These are phyloP conservation scores for Microplitis manilae DNA, from an alignment of 2,888 invertebrate species.

Conservation along the genomic window DNA sequence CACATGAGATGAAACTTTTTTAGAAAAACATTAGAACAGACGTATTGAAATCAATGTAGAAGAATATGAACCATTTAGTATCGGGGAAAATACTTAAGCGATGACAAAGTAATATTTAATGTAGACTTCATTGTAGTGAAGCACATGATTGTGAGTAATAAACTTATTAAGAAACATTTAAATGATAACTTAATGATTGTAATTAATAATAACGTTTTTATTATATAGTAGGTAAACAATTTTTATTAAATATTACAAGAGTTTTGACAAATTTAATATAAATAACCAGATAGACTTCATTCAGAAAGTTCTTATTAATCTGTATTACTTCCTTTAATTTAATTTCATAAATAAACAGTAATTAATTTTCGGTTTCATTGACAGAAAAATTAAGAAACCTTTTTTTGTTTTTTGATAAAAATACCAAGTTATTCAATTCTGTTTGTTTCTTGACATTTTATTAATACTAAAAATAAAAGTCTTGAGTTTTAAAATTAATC, in stretches of 20 bases:
- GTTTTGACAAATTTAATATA: not conserved
- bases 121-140: not conserved
- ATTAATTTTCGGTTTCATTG: not conserved
- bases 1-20: too few relatives aligned
- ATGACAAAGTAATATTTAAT: too few relatives aligned
- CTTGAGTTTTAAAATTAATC: too few relatives aligned
- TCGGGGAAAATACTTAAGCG: too few relatives aligned
- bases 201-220: not conserved
- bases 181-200: not conserved
- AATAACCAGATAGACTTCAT: not conserved
- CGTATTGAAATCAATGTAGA: too few relatives aligned
- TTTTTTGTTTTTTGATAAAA: too few relatives aligned
- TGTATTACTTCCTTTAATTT: not conserved
- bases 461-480: too few relatives aligned
- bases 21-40: too few relatives aligned
- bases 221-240: not conserved
- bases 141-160: not conserved
- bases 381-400: too few relatives aligned
- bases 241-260: not conserved
- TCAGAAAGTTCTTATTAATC: not conserved
- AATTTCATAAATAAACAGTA: not conserved
- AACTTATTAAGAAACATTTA: not conserved
- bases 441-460: too few relatives aligned
- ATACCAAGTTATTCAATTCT: too few relatives aligned
- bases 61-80: too few relatives aligned